Evolutionary conservation across 2,888 invertebrate species (phyloP), one percentile per base, ranked within the genome.

Genomic region (Chrysopilus asiliformis): DNA sequence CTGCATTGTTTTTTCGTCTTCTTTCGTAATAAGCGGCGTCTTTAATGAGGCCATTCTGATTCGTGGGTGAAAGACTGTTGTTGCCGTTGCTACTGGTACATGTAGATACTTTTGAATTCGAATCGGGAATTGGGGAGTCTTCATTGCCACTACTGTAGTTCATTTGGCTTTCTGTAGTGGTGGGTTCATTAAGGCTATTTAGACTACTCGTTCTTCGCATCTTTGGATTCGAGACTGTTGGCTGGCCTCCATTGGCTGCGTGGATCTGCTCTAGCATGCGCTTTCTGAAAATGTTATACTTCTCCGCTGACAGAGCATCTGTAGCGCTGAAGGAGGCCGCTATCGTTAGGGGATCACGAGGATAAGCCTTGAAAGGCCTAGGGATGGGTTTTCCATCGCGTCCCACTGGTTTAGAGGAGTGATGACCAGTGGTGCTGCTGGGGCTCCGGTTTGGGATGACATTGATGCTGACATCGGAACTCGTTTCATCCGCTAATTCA

Each of bases 1-100:
- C 94, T 44, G 81, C 85, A 57, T 95, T 95, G 59, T 95, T 95
- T 55, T 89, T 86, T 45, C 83, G 73, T 8, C 94, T 66, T 38
- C 90, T 74, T 49, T 86, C 90, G 67, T 81, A 80, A 56, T 95
- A 95, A 0, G 81, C 76, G 3, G 82, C 81, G 55, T 91, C 89
- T 50, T 83, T 71, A 37, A 61, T 51, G 33, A 62, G 48, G 4
- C 51, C 43, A 26, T 38, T 39, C 12, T 29, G 26, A 6, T 29
- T 34, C 27, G 54, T 26, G 53, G 50, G 2, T 52, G 50, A 26
- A 10, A 5, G 15, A 18, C n/a, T 14, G 12, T 18, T 15, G 28
- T 15, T 10, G 17, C 14, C n/a, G 19, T 2, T 16, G 17, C 29
- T 15, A n/a, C 13, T 29, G 16, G 8, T 8, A n/a, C 13, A 5